These are phyloP conservation scores for Zaprionus capensis DNA, from an alignment of 1,140 invertebrate genomes.

Conservation along the genomic window DNA sequence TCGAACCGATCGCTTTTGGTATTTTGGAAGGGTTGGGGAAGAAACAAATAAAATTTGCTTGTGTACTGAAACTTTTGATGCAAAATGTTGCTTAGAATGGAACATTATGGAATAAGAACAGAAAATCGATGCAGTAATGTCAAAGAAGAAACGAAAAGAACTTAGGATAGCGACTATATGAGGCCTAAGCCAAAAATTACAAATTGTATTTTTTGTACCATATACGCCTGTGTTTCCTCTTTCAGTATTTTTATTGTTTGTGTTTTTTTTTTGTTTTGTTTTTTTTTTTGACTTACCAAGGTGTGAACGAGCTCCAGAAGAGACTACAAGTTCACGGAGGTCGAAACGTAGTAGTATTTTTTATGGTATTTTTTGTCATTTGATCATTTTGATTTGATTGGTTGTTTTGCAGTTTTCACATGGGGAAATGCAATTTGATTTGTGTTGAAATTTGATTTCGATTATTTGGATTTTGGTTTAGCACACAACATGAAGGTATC, in stretches of 20 bases:
- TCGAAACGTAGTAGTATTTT: conserved; percentile 73
- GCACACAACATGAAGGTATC: conserved; percentile 84
- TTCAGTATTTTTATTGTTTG: conserved; percentile 47
- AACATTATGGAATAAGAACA: conserved; percentile 25
- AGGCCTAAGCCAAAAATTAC: conserved; percentile 45
- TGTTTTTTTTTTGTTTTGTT: conserved; percentile 48
- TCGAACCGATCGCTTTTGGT: conserved; percentile 8
- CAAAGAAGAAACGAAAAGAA: conserved; percentile 38
- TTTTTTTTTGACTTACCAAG: conserved; percentile 91
- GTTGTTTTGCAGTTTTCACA: conserved; percentile 53
- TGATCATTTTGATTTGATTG: conserved; percentile 36
- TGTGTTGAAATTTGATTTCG: conserved; percentile 65
- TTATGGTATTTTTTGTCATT: conserved; percentile 48
- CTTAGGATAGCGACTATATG: conserved; percentile 33
- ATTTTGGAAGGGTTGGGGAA: not conserved
- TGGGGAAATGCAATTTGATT: conserved; percentile 68
- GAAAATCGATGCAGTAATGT: conserved; percentile 45
- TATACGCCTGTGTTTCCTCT: conserved; percentile 61
- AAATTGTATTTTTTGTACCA: conserved; percentile 49
- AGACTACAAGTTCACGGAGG: conserved; percentile 88
- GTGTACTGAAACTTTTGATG: conserved; percentile 38
- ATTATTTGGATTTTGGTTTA: conserved; percentile 70
- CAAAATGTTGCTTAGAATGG: conserved; percentile 30
- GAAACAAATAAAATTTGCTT: conserved; percentile 27
- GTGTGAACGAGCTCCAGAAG: conserved; percentile 98